A percentile compares a stretch with the other conserved stretches of the same genome.
Evolutionary conservation across 2,888 invertebrate genomes (phyloP).

Genomic region (Volucella zonaria): DNA sequence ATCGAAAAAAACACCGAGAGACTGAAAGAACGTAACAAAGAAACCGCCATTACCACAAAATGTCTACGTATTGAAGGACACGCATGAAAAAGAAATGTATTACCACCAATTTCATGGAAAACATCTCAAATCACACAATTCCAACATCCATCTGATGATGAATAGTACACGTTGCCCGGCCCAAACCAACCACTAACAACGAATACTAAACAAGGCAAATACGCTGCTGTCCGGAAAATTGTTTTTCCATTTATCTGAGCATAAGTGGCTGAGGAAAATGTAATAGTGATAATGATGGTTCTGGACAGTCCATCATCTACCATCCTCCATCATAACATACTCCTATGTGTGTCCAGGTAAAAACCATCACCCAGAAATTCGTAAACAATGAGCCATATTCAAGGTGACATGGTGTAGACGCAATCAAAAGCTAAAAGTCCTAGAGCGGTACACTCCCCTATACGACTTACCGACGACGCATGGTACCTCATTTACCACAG

Average conservation of each 20-base stretch:
- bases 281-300: slow-evolving; percentile 37
- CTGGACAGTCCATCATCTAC: slow-evolving; percentile 15
- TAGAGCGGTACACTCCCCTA: slow-evolving; percentile 24
- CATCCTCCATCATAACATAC: slow-evolving; percentile 3
- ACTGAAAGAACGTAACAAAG: slow-evolving; percentile 2
- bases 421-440: slow-evolving; percentile 56
- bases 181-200: background rate
- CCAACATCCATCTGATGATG: slow-evolving; percentile 46
- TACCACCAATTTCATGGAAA: slow-evolving; percentile 48
- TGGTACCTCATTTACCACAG: slow-evolving; percentile 42
- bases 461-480: background rate
- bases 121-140: slow-evolving; percentile 49
- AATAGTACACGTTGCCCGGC: slow-evolving; percentile 29
- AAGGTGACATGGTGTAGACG: slow-evolving; percentile 47
- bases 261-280: slow-evolving; percentile 35
- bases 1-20: slow-evolving; percentile 25
- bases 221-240: slow-evolving; percentile 44
- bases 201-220: slow-evolving; percentile 8
- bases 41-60: background rate
- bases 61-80: slow-evolving; percentile 41
- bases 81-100: slow-evolving; percentile 53
- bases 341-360: background rate
- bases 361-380: slow-evolving; percentile 25
- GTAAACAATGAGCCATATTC: slow-evolving; percentile 46
- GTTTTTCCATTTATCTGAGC: slow-evolving; percentile 49